A percentile compares a stretch with the other conserved stretches of the same genome.
phyloP scores from a whole-genome alignment of 2,888 invertebrate genomes.

The Ommatoiulus sabulosus region DNA sequence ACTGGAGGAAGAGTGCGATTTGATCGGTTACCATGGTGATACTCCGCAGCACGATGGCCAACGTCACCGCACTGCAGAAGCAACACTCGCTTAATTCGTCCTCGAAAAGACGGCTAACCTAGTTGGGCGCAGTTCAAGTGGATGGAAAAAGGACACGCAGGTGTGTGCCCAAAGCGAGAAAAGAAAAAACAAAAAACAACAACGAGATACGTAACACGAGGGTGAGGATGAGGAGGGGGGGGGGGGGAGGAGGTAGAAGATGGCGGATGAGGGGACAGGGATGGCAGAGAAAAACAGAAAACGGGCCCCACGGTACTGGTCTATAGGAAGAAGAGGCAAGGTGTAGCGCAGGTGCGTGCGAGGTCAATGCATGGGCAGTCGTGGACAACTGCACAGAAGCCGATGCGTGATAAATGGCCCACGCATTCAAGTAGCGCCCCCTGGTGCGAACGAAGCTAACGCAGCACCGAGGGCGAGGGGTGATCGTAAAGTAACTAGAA shows the following conservation, averaged over 20 bases:
- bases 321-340: neutral
- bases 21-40: too few relatives aligned
- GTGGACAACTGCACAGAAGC: neutral
- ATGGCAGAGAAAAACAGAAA: neutral
- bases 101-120: neutral
- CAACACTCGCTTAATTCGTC: neutral
- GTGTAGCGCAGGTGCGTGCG: neutral
- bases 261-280: neutral
- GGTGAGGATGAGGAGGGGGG: too few relatives aligned
- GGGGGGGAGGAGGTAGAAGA: too few relatives aligned
- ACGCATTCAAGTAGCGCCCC: neutral
- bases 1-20: too few relatives aligned
- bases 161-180: neutral
- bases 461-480: too few relatives aligned
- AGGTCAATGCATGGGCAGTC: neutral
- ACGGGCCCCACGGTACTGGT: neutral
- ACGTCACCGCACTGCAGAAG: neutral
- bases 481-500: too few relatives aligned
- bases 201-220: neutral
- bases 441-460: neutral
- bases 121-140: conserved; percentile 1
- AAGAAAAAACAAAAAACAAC: neutral
- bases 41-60: neutral
- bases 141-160: conserved; percentile 1
- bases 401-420: neutral